Base-by-base conservation (phyloP, 2,888 invertebrate species). In the Drosophila fulvimacula region DNA sequence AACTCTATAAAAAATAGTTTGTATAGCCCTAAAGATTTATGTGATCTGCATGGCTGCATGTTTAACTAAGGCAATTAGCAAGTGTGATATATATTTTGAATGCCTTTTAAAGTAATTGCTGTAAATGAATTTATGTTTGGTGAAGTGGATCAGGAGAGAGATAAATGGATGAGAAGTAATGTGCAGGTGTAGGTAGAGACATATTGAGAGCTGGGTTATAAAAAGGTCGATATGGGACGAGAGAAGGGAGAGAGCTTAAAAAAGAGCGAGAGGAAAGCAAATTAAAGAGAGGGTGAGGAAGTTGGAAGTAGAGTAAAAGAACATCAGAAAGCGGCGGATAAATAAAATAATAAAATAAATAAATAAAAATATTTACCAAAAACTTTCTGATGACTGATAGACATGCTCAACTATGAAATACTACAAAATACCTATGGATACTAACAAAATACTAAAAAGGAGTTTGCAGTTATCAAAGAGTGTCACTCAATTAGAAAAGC, bases 11-110 rank as follows among this genome's bases (percentile, higher is more conserved):
- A 61, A 74, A 52, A 46, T 30, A 39, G 58, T 52, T 59, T 58
- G 27, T 15, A 48, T 34, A 48, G 56, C 17, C 44, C 17, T n/a
- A 24, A 48, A 42, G 70, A 60, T 70, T 57, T 62, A 70, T 70
- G 48, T 32, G 69, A 58, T 64, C 70, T 39, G 42, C 58, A 55
- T 53, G 59, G 68, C 39, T 65, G 58, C 38, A 44, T 27, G 24
- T 21, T 48, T 19, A 51, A 51, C 55, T 32, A 41, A 62, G 32
- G 49, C 19, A 62, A 62, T 46, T 68, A 56, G 46, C 42, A 39
- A 21, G 42, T 34, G 32, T 38, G 32, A 48, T 15, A 27, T 49
- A 17, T 39, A 38, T 51, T 46, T 60, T 48, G 24, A 41, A 51
- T 13, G 19, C 7, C 34, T 32, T 59, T 59, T 39, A 38, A 61